phyloP scores from a whole-genome alignment of 2,113 vertebrate species.

The Mobula birostris region DNA sequence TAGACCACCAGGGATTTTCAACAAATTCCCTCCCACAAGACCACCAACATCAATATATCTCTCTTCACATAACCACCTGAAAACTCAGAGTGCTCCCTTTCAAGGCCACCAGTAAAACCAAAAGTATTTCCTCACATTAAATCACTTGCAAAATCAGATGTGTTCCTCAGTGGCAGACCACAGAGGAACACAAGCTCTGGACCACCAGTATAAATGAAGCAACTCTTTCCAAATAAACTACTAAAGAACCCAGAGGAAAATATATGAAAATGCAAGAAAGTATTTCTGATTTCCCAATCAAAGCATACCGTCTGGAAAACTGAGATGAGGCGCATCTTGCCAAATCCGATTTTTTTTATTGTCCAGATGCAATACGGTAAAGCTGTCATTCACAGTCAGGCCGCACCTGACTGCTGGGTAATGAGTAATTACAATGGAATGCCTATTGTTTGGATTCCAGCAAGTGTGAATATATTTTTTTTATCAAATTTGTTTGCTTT shows the following conservation, averaged over 20 bases:
- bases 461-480: not conserved
- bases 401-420: not conserved
- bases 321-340: not conserved
- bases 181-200: not conserved
- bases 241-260: not conserved
- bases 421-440: not conserved
- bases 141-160: constrained; percentile 25
- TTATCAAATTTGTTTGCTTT: not conserved
- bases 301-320: not conserved
- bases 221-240: constrained; percentile 2
- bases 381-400: not conserved
- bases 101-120: constrained; percentile 12
- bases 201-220: constrained; percentile 11
- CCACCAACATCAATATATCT: constrained; percentile 18
- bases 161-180: constrained; percentile 1
- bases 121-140: not conserved
- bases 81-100: not conserved
- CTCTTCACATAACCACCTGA: not conserved
- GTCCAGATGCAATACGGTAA: not conserved
- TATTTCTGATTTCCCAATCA: not conserved
- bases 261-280: not conserved
- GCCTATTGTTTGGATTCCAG: not conserved
- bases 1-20: not conserved
- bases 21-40: not conserved
- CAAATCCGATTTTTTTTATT: not conserved